Evolutionary conservation across 2,113 vertebrate species (phyloP), one percentile per base, ranked within the genome.

Genomic region (Percopsis transmontana): DNA sequence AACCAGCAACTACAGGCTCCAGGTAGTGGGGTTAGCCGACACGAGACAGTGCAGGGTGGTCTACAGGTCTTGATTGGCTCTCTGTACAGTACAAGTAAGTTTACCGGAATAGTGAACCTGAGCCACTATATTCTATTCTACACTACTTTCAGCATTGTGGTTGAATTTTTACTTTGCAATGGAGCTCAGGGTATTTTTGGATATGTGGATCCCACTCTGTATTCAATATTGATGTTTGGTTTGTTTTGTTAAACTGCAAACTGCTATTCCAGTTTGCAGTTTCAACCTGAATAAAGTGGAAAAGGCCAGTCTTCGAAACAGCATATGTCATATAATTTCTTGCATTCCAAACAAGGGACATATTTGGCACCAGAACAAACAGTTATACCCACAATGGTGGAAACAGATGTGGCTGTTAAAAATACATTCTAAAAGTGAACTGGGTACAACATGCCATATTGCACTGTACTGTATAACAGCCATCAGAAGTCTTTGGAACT

Each of bases 371-470:
- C 74, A 68, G 75, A 86, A 84, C 52, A 86, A 84, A 85, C 66
- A 74, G 82, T 85, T 21, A 11, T 27, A 45, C 52, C 23, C 12
- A 27, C 52, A 54, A 85, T 19, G 70, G 71, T 67, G 53, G 75
- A 71, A 83, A 86, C 88, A 90, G 87, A 82, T 90, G 88, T 85
- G 84, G 83, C 80, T 83, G 79, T 87, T 89, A 87, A 89, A 88
- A 90, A 89, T 85, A 88, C 84, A 88, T 86, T 85, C 64, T 69
- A 78, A 81, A 72, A 86, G 88, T 86, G 86, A 87, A 85, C 85
- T 88, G 85, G 86, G 88, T 90, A 84, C 83, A 86, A 90, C 87
- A 86, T 85, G 80, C 82, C 85, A 88, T 85, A 87, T 83, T 88
- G 85, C 85, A 85, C 38, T 80, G 74, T 85, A 88, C 86, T 82